Evolutionary conservation across 64 coral and sea anemone genomes (phyloP).

Genomic region (Cladopsammia gracilis): DNA sequence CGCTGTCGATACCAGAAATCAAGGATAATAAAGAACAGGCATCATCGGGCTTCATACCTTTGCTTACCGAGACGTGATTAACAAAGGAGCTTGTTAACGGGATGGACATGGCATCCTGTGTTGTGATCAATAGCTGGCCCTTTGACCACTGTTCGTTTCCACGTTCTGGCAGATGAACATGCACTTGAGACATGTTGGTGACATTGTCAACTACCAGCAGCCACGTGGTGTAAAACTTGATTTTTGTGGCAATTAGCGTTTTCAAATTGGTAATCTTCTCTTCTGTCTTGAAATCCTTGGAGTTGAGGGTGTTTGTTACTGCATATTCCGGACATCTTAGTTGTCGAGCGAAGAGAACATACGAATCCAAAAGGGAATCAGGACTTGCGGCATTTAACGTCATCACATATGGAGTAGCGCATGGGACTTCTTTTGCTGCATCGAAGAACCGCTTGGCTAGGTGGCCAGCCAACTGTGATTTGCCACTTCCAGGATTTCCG

Average conservation of each 20-base stretch:
- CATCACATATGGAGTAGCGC: neutral
- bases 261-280: conserved; percentile 8
- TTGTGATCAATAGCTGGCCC: conserved; percentile 1
- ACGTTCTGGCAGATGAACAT: neutral
- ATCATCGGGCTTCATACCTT: neutral
- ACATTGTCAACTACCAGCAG: neutral
- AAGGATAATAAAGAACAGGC: neutral
- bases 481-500: conserved; percentile 42
- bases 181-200: no score
- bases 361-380: neutral
- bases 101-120: neutral
- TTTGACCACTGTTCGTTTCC: neutral
- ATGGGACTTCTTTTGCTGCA: neutral
- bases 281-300: neutral
- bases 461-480: conserved; percentile 6
- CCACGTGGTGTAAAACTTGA: neutral
- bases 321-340: neutral
- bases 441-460: conserved; percentile 23
- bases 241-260: neutral
- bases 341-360: neutral
- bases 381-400: conserved; percentile 19
- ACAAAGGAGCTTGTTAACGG: neutral
- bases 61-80: neutral
- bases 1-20: conserved; percentile 4
- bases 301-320: neutral